Evolutionary conservation across 2,888 invertebrate genomes (phyloP), one percentile per base, ranked within the genome.

Genomic region (Eledona agricola): DNA sequence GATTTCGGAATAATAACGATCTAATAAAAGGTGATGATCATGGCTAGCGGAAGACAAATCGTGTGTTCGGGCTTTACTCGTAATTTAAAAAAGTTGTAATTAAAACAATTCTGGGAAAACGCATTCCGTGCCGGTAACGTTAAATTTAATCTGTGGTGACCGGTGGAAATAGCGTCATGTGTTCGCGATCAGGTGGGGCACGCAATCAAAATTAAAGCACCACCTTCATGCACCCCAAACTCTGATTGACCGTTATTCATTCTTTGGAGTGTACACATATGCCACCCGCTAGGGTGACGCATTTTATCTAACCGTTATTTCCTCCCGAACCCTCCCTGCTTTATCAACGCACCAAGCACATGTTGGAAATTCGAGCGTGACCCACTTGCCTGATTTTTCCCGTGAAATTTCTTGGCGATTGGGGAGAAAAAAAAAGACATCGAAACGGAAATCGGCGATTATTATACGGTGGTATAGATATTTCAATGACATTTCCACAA

Each of bases 221-320:
- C 32, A 20, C 12, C 20, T 17, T 15, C 38, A 25, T 38, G 37
- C 11, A 34, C 42, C 11, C 28, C 29, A 42, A 26, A 53, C 40
- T 32, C 38, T 52, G 52, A 52, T 52, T 47, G 50, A 51, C 60
- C 60, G 60, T 60, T 60, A 60, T 47, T 20, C 45, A 53, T 34
- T 52, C 35, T 35, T 40, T 34, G 23, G 54, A 47, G 15, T n/a
- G 53, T 23, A 56, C 56, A 56, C 53, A n/a, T n/a, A 53, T 51
- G 57, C 52, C 42, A 54, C 52, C 45, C 51, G 55, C 35, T 53
- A 34, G 53, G 53, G 53, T 53, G 50, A 45, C 38, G 51, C 53
- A 53, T 43, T 46, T 54, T 55, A 58, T 56, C 54, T 60, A 60
- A 60, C 60, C 60, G 60, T 60, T 60, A 60, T 60, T 58, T 56